Evolutionary conservation across 2,113 vertebrate species (phyloP).

Genomic region (Pomatostomus ruficeps): DNA sequence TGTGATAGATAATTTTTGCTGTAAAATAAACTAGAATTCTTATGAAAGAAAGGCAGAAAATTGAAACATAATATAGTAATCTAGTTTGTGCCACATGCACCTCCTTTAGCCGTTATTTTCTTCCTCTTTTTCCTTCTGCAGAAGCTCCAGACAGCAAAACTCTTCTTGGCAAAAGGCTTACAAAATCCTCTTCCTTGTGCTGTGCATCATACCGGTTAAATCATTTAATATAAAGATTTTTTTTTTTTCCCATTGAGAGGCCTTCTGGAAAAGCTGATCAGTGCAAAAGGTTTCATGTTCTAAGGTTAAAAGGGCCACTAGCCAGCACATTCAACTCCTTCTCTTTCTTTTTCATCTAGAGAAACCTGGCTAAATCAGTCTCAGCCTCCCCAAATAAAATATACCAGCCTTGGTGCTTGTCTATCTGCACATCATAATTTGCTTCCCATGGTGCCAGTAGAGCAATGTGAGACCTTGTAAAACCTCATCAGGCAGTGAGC

Average conservation of each 20-base stretch:
- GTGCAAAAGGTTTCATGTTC: neutral
- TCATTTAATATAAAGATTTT: neutral
- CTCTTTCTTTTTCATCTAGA: neutral
- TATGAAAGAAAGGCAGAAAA: conserved; percentile 25
- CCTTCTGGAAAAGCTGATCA: conserved; percentile 2
- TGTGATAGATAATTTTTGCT: neutral
- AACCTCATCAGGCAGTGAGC: neutral
- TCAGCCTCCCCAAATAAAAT: neutral
- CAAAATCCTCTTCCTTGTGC: neutral
- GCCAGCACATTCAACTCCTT: conserved; percentile 11
- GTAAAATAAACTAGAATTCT: conserved; percentile 9
- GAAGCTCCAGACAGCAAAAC: neutral
- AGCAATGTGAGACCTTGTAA: neutral
- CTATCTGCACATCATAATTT: neutral
- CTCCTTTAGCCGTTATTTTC: neutral
- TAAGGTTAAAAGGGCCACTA: neutral
- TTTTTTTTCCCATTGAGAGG: conserved; percentile 16
- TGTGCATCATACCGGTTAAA: neutral
- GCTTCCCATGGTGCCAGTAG: neutral
- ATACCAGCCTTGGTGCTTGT: neutral
- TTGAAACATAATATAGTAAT: neutral
- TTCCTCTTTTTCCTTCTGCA: neutral
- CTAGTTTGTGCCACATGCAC: neutral
- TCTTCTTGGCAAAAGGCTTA: neutral
- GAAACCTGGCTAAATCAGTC: neutral